Evolutionary conservation across 2,888 invertebrate species (phyloP), one percentile per base, ranked within the genome.

Genomic region (Microplitis manilae): DNA sequence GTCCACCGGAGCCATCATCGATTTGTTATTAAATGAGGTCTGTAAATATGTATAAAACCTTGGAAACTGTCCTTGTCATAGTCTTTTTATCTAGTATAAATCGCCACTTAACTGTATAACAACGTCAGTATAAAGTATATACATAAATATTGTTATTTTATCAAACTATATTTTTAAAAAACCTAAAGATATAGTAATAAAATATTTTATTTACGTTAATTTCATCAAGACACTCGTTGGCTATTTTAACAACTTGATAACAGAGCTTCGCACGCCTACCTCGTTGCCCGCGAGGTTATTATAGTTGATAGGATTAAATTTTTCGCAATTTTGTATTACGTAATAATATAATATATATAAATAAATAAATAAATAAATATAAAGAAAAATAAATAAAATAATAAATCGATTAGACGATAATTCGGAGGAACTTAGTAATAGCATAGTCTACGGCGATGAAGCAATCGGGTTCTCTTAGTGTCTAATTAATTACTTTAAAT

Each of bases 281-380:
- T 61, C 71, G 62, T 78, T 78, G 77, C 73, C 72, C 77, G 77
- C 79, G 74, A 76, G 78, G 77, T 77, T 78, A 79, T 77, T 78
- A 79, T 80, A 81, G 80, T 75, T 75, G 76, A 75, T 82, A 82
- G 81, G 81, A 79, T 73, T 68, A 79, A 76, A 78, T 81, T 81
- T 81, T 82, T 82, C 81, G 82, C 80, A 82, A 82, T 82, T 82
- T 82, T 80, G 80, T 82, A 82, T 79, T 78, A 78, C 50, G 50
- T 79, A 80, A 81, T 73, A 76, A 77, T 74, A 67, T 73, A 67
- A 59, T 62, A 62, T 74, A 78, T 68, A 59, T 61, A 65, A 72
- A 77, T 65, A 62, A 73, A n/a, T 65, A 65, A 73, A 77, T 7
- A 41, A 38, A 72, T 65, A 62, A 73, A 13, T 50, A 50, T 50